phyloP scores from a whole-genome alignment of 2,888 invertebrate species.

The Sphaerophoria taeniata region DNA sequence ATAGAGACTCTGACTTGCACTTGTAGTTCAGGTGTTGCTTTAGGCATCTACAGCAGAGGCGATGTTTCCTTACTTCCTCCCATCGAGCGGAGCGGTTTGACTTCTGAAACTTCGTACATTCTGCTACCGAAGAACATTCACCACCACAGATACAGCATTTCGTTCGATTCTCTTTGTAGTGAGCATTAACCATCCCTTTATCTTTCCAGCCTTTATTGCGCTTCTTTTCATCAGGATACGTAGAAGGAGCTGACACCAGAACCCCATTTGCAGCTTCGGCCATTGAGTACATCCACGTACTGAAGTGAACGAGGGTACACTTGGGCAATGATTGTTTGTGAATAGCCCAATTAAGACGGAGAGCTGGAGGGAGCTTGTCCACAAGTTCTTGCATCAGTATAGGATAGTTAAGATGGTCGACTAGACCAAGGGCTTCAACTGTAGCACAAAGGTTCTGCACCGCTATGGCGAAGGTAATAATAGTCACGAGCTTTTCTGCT shows the following conservation, averaged over 20 bases:
- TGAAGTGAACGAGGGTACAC: conserved; percentile 22
- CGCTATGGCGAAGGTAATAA: conserved; percentile 18
- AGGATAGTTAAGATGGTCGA: conserved; percentile 15
- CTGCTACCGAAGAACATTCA: conserved; percentile 3
- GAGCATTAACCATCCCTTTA: neutral
- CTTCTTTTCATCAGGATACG: neutral
- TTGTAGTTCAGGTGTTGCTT: too few relatives aligned
- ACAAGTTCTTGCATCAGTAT: conserved; percentile 46
- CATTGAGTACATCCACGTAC: conserved; percentile 23
- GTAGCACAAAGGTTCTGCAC: conserved; percentile 30
- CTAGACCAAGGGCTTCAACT: neutral
- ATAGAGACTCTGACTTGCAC: conserved; percentile 18
- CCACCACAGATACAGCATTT: conserved; percentile 32
- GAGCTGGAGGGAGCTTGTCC: conserved; percentile 25
- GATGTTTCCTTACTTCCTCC: conserved; percentile 32
- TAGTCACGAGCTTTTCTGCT: neutral
- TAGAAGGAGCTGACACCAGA: neutral
- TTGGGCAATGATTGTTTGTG: conserved; percentile 23
- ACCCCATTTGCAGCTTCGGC: neutral
- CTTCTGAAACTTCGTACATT: conserved; percentile 14
- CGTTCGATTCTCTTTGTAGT: neutral
- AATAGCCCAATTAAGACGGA: conserved; percentile 46
- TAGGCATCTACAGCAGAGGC: conserved; percentile 6
- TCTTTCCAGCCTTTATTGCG: neutral
- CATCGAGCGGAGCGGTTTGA: neutral